Evolutionary conservation across 2,888 invertebrate genomes (phyloP).

Genomic region (Netelia virgata): DNA sequence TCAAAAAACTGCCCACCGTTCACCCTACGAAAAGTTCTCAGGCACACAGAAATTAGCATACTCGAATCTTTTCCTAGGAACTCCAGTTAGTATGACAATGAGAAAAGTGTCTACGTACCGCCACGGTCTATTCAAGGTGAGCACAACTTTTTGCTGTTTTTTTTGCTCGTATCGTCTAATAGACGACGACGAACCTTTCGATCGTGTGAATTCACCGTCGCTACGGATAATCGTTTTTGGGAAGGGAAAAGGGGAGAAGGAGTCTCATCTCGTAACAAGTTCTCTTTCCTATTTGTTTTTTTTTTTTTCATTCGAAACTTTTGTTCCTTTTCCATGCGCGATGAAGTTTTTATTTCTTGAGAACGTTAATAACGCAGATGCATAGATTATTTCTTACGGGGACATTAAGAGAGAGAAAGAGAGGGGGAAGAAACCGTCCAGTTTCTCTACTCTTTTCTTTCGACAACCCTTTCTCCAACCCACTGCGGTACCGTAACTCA

Average conservation of each 20-base stretch:
- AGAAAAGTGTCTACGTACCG: background rate
- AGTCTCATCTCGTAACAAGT: constrained; percentile 25
- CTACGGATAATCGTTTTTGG: constrained; percentile 58
- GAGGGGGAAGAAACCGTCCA: constrained; percentile 15
- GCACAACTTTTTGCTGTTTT: constrained; percentile 55
- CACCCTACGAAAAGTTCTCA: constrained; percentile 72
- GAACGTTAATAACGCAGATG: constrained; percentile 45
- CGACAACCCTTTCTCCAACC: constrained; percentile 57
- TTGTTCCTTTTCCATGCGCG: constrained; percentile 7
- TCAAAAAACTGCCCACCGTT: constrained; percentile 76
- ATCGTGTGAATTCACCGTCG: constrained; percentile 69
- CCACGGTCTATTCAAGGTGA: constrained; percentile 12
- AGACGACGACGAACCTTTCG: constrained; percentile 44
- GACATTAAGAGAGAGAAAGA: constrained; percentile 44
- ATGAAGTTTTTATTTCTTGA: constrained; percentile 1
- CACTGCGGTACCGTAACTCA: constrained; percentile 61
- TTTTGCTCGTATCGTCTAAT: constrained; percentile 39
- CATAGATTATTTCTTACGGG: constrained; percentile 51
- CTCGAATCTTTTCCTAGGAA: constrained; percentile 67
- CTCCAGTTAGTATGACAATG: constrained; percentile 20
- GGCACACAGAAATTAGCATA: constrained; percentile 73
- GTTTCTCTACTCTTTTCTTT: constrained; percentile 63
- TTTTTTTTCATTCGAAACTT: background rate
- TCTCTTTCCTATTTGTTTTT: background rate
- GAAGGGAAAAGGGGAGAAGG: background rate